These are phyloP conservation scores for Neuroterus valhalla DNA, from an alignment of 1,140 invertebrate species.

Conservation along the genomic window DNA sequence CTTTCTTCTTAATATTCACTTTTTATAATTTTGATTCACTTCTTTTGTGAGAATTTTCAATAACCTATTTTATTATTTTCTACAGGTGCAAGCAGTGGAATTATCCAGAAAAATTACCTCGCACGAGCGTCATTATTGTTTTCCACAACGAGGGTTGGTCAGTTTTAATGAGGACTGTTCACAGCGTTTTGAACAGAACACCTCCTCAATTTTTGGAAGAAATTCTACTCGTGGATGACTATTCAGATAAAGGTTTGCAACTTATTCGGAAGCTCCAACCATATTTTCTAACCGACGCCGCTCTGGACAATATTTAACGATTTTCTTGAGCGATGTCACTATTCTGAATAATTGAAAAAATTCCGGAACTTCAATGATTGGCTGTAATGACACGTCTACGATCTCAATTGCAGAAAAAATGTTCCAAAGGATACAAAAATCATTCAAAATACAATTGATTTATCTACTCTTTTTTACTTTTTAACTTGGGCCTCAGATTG, in stretches of 20 bases:
- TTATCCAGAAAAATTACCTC: conserved; percentile 92
- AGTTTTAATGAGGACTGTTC: conserved; percentile 95
- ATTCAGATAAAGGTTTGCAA: conserved; percentile 89
- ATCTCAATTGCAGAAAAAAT: not conserved
- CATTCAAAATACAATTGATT: no score
- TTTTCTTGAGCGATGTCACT: no score
- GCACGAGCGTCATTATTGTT: conserved; percentile 96
- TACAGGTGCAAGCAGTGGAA: conserved; percentile 95
- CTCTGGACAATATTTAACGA: no score
- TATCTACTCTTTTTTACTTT: no score
- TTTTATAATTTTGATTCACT: conserved; percentile 32
- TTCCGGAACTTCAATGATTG: not conserved
- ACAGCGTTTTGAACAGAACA: conserved; percentile 94
- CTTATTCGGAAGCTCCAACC: not conserved
- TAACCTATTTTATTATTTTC: conserved; percentile 30
- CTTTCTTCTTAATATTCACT: conserved; percentile 12
- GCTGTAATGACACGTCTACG: not conserved
- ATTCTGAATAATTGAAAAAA: not conserved
- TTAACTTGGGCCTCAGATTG: no score
- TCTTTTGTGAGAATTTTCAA: conserved; percentile 4
- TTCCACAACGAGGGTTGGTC: conserved; percentile 99
- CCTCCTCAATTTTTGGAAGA: conserved; percentile 94
- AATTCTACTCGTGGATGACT: conserved; percentile 98
- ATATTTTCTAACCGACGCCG: no score
- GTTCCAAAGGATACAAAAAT: no score